phyloP scores from a whole-genome alignment of 37 sponge, comb jelly and placozoan genomes.

The Spongilla lacustris region DNA sequence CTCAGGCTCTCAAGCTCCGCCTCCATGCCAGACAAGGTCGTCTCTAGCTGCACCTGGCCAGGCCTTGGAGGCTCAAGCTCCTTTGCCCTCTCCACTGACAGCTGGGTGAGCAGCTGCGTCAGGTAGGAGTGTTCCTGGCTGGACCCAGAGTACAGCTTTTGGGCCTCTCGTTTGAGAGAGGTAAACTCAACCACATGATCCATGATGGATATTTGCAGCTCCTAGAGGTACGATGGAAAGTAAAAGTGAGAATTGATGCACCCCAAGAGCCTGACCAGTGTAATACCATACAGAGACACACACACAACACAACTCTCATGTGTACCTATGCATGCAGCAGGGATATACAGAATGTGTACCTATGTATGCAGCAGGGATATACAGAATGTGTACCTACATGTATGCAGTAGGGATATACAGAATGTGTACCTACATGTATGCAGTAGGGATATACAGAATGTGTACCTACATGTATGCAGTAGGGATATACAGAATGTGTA shows the following conservation, averaged over 20 bases:
- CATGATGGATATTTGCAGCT: conserved; percentile 18
- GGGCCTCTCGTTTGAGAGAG: conserved; percentile 40
- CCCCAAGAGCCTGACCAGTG: too few relatives aligned
- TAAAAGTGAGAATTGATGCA: neutral
- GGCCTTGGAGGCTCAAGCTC: conserved; percentile 12
- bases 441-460: too few relatives aligned
- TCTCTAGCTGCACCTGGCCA: conserved; percentile 49
- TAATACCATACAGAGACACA: too few relatives aligned
- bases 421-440: neutral
- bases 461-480: neutral
- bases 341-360: neutral
- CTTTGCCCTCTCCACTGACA: neutral
- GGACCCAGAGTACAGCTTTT: conserved; percentile 18
- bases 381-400: neutral
- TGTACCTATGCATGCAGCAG: neutral
- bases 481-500: neutral
- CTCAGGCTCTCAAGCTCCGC: conserved; percentile 36
- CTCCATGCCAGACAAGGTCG: conserved; percentile 24
- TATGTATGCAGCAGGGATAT: neutral
- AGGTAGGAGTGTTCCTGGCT: neutral
- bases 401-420: neutral
- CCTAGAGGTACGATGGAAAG: conserved; percentile 4
- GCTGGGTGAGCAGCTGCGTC: neutral
- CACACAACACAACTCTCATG: too few relatives aligned
- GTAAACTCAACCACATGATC: conserved; percentile 62